Base-by-base conservation (phyloP, 2,888 invertebrate genomes). In the Zaprionus bogoriensis region DNA sequence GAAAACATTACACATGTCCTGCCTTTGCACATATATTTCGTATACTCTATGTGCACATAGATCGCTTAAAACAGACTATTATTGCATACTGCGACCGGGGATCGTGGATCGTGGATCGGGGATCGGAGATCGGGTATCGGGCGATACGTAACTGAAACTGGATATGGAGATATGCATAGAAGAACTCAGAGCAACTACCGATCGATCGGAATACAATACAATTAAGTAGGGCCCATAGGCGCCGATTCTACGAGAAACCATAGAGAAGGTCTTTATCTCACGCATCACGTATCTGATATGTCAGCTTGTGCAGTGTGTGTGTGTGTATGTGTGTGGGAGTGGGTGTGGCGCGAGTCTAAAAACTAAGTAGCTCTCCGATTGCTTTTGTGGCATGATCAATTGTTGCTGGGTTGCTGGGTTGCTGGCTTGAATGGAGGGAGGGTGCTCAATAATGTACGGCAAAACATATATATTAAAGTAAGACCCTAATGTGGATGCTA, bases 291-390 rank as follows among this genome's bases (percentile, higher is more conserved):
- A n/a, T n/a, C n/a, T n/a, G n/a, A n/a, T n/a, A n/a, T n/a, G n/a
- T n/a, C n/a, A n/a, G n/a, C n/a, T n/a, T n/a, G n/a, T n/a, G n/a
- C n/a, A n/a, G n/a, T n/a, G n/a, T n/a, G n/a, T n/a, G n/a, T n/a
- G n/a, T n/a, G n/a, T n/a, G n/a, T n/a, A n/a, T n/a, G n/a, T n/a
- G n/a, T n/a, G n/a, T n/a, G n/a, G n/a, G n/a, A n/a, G 14, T 12
- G 32, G 6, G 12, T 36, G 17, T 36, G 7, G 9, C 2, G 32
- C 14, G 7, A 36, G 32, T 36, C 60, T 67, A 47, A 67, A 47
- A 69, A 67, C 69, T 69, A 69, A 73, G 44, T 69, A 73, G 69
- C 69, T 60, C 69, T 69, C 68, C 69, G 69, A 60, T 69, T 72
- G 73, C 68, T 67, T 67, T 59, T 63, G 64, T 54, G 54, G 27